Evolutionary conservation across 2,888 invertebrate species (phyloP).

Genomic region (Carterocephalus palaemon): DNA sequence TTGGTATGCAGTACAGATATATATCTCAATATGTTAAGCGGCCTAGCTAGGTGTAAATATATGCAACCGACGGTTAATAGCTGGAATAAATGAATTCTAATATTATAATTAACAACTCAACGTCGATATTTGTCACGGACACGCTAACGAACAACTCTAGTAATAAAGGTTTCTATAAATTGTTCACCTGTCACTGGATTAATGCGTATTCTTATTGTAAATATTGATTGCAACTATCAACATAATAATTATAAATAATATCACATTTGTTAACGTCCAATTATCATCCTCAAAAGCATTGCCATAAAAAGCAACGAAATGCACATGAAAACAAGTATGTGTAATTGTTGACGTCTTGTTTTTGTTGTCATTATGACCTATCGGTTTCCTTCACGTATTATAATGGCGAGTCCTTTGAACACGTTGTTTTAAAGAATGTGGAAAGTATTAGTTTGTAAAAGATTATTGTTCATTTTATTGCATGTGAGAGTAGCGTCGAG

Average conservation of each 20-base stretch:
- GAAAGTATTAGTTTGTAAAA: neutral
- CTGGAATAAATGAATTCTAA: slow-evolving; percentile 37
- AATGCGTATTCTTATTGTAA: slow-evolving; percentile 17
- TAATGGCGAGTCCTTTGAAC: slow-evolving; percentile 12
- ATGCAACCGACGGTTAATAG: slow-evolving; percentile 33
- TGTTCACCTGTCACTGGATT: slow-evolving; percentile 19
- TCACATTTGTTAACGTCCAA: slow-evolving; percentile 7
- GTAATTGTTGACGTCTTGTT: slow-evolving; percentile 11
- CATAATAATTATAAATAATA: slow-evolving; percentile 16
- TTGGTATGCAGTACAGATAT: slow-evolving; percentile 26
- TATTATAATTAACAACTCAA: slow-evolving; percentile 32
- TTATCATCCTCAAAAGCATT: slow-evolving; percentile 10
- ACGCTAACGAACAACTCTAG: slow-evolving; percentile 42
- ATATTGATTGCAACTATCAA: slow-evolving; percentile 16
- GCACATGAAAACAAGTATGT: slow-evolving; percentile 1
- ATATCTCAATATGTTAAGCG: slow-evolving; percentile 24
- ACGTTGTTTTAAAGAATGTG: slow-evolving; percentile 16
- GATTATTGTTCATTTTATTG: slow-evolving; percentile 10
- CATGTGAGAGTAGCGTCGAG: slow-evolving; percentile 45
- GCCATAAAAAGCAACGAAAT: slow-evolving; percentile 9
- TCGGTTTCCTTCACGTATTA: slow-evolving; percentile 11
- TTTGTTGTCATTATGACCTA: slow-evolving; percentile 18
- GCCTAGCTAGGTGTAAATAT: slow-evolving; percentile 35
- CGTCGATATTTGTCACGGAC: slow-evolving; percentile 32
- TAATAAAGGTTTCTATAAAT: slow-evolving; percentile 31